phyloP scores from a whole-genome alignment of 2,797 vertebrate genomes.

The Cyclopterus lumpus region DNA sequence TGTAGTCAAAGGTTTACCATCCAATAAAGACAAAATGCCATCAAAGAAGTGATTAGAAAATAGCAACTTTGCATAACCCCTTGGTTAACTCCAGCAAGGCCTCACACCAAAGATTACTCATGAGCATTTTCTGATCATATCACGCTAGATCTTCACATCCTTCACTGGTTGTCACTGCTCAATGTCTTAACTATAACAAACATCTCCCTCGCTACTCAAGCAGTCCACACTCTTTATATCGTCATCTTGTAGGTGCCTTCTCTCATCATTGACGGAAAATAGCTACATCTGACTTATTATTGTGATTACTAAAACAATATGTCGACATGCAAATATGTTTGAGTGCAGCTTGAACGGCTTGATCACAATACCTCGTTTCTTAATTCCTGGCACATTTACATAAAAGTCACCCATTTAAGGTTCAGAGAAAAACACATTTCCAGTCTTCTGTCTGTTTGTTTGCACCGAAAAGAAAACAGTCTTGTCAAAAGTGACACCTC shows the following conservation, averaged over 20 bases:
- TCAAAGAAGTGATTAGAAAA: background rate
- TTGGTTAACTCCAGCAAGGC: background rate
- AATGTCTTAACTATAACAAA: background rate
- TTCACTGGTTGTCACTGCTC: background rate
- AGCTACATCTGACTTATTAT: background rate
- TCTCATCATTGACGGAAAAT: background rate
- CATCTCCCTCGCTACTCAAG: background rate
- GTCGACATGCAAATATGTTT: background rate
- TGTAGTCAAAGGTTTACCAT: background rate
- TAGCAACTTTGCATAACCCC: background rate
- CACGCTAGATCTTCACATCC: too few species aligned
- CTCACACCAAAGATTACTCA: too few species aligned
- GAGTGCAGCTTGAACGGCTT: background rate
- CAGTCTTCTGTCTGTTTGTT: slow-evolving; percentile 10
- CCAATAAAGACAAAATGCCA: background rate
- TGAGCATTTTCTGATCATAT: background rate
- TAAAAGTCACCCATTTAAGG: background rate
- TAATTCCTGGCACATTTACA: slow-evolving; percentile 3
- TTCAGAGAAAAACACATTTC: background rate
- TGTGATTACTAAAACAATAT: background rate
- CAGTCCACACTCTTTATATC: background rate
- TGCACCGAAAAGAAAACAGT: slow-evolving; percentile 39
- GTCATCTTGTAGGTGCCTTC: background rate
- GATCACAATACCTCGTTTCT: background rate
- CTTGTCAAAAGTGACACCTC: slow-evolving; percentile 67